Evolutionary conservation across 2,888 invertebrate species (phyloP).

Genomic region (Schizotus pectinicornis): DNA sequence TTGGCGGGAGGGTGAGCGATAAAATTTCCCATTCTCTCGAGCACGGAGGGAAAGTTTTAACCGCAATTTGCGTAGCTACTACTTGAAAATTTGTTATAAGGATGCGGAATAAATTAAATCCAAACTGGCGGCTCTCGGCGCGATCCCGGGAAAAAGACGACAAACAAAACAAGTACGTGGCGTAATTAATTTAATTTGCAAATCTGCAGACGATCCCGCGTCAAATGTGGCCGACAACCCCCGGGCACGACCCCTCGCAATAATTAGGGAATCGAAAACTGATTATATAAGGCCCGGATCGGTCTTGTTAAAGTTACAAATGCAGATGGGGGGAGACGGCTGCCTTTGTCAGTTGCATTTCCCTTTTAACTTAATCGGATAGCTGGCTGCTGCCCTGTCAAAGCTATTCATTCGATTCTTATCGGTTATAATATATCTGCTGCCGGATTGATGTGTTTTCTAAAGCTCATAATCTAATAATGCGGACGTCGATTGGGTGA

Average conservation of each 20-base stretch:
- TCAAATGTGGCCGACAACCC: slow-evolving; percentile 5
- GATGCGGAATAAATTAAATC: slow-evolving; percentile 53
- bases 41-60: slow-evolving; percentile 50
- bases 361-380: slow-evolving; percentile 49
- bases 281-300: slow-evolving; percentile 43
- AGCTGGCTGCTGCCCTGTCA: slow-evolving; percentile 34
- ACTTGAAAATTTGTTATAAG: slow-evolving; percentile 55
- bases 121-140: background rate
- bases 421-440: slow-evolving; percentile 38
- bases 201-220: slow-evolving; percentile 1
- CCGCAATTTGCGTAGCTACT: slow-evolving; percentile 53
- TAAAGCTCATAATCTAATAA: slow-evolving; percentile 30
- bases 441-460: slow-evolving; percentile 24
- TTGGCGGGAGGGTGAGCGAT: slow-evolving; percentile 48
- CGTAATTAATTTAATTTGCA: slow-evolving; percentile 15
- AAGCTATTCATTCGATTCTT: slow-evolving; percentile 46
- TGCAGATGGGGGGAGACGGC: slow-evolving; percentile 47
- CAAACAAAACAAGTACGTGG: slow-evolving; percentile 8
- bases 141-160: slow-evolving; percentile 7
- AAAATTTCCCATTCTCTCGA: slow-evolving; percentile 46
- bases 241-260: slow-evolving; percentile 22
- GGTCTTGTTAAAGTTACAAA: slow-evolving; percentile 44
- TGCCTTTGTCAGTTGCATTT: slow-evolving; percentile 48
- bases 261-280: slow-evolving; percentile 50
- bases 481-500: slow-evolving; percentile 18